A percentile compares a stretch with the other conserved stretches of the same genome.
Evolutionary conservation across 2,113 vertebrate species (phyloP).

Genomic region (Ceuthmochares aereus): DNA sequence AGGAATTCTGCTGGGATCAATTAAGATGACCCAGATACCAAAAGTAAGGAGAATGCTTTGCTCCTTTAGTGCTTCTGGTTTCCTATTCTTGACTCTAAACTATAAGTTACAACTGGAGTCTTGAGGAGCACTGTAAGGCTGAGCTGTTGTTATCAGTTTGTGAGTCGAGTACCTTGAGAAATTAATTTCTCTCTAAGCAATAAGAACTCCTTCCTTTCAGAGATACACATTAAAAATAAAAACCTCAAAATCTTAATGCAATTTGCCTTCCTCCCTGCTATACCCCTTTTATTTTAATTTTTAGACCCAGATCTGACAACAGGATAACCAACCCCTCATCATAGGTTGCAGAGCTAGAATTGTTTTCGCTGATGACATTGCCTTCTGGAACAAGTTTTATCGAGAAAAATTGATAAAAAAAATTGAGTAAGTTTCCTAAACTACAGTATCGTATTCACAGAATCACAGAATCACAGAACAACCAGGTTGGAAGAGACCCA

Average conservation of each 20-base stretch:
- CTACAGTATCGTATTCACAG: background rate
- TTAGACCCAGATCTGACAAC: background rate
- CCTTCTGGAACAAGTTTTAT: background rate
- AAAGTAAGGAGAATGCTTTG: background rate
- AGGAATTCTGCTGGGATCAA: slow-evolving; percentile 67
- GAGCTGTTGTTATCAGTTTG: background rate
- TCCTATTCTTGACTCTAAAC: slow-evolving; percentile 15
- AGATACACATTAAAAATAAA: background rate
- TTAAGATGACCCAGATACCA: slow-evolving; percentile 60
- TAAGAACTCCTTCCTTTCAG: background rate
- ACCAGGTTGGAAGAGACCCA: too few relatives aligned
- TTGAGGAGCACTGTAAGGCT: background rate
- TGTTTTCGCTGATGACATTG: background rate
- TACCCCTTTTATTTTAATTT: background rate
- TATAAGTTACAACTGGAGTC: background rate
- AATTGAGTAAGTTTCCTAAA: background rate
- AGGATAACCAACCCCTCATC: background rate
- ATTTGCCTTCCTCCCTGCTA: background rate
- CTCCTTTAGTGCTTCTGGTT: background rate
- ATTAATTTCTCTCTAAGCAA: background rate
- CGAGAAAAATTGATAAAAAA: background rate
- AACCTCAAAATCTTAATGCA: background rate
- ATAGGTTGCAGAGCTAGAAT: background rate
- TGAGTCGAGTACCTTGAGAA: background rate
- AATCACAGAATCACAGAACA: too few relatives aligned